Percentiles rank a stretch among this genome's conserved stretches.
Evolutionary conservation across 2,797 vertebrate genomes (phyloP).

Genomic region (Columba guinea): DNA sequence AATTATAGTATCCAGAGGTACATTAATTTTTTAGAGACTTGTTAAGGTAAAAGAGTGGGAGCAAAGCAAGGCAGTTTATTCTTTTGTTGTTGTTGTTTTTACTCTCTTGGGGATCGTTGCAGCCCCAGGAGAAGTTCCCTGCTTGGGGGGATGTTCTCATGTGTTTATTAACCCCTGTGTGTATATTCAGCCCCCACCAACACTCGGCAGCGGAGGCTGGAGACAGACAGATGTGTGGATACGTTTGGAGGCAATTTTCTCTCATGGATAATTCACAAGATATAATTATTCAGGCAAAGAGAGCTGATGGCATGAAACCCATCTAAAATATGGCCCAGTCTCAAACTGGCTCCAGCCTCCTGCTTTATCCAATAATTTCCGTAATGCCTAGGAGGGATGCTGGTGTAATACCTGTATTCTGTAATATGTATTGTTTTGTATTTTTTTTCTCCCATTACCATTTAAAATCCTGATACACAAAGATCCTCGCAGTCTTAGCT

Average conservation of each 20-base stretch:
- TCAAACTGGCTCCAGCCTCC: conserved; percentile 6
- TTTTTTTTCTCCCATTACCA: background rate
- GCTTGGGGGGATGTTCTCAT: background rate
- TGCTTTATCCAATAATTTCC: background rate
- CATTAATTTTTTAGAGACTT: background rate
- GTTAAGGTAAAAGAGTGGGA: background rate
- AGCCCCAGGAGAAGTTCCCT: background rate
- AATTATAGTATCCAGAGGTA: background rate
- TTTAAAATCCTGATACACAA: background rate
- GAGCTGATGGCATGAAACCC: conserved; percentile 3
- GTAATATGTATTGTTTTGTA: background rate
- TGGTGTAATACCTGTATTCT: background rate
- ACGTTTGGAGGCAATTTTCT: background rate
- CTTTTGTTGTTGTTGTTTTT: background rate
- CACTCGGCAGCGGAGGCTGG: background rate
- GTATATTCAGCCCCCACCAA: background rate
- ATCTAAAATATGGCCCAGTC: conserved; percentile 23
- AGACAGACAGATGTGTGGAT: background rate
- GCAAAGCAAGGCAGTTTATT: background rate
- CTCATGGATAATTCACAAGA: conserved; percentile 31
- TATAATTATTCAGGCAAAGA: conserved; percentile 40
- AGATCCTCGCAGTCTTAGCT: background rate
- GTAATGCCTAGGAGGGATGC: background rate
- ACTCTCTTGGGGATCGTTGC: background rate
- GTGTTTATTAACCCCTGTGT: background rate